A percentile compares a stretch with the other conserved stretches of the same genome.
Conservation (phyloP, 2,888 invertebrate genomes). For the Phorcus lineatus region DNA sequence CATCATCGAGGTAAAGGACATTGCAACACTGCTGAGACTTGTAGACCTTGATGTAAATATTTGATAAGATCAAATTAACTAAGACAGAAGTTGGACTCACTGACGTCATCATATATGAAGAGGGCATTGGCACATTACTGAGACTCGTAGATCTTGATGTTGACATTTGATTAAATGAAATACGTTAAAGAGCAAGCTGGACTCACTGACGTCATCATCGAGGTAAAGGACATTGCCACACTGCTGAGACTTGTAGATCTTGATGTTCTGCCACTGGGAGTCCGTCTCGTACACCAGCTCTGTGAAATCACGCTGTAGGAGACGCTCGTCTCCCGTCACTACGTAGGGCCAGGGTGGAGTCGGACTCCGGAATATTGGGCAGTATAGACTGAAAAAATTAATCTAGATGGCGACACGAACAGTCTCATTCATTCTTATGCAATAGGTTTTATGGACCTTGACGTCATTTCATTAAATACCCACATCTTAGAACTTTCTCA, state of each 20-base stretch:
- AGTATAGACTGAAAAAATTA: conserved; percentile 44
- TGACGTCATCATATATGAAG: too few relatives aligned
- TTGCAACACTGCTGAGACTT: conserved; percentile 93
- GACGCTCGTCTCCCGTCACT: conserved; percentile 84
- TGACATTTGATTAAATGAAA: too few relatives aligned
- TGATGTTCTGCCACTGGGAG: conserved; percentile 91
- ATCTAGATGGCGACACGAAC: neutral
- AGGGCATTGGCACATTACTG: too few relatives aligned
- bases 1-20: conserved; percentile 91
- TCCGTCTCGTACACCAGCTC: conserved; percentile 87
- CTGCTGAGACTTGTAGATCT: conserved; percentile 91
- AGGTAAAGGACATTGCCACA: conserved; percentile 93
- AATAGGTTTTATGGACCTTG: too few relatives aligned
- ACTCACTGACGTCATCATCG: conserved; percentile 93
- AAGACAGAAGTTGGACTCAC: too few relatives aligned
- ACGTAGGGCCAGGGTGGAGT: conserved; percentile 53
- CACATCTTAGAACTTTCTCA: too few relatives aligned
- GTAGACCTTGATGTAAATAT: conserved; percentile 86
- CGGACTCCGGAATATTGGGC: conserved; percentile 47
- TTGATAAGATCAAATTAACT: too few relatives aligned
- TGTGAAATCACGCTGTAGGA: conserved; percentile 93
- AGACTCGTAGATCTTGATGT: too few relatives aligned
- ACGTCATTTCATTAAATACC: too few relatives aligned
- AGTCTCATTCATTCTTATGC: too few relatives aligned
- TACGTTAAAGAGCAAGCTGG: too few relatives aligned